A percentile compares a stretch with the other conserved stretches of the same genome.
Evolutionary conservation across 2,797 vertebrate species (phyloP).

Genomic region (Myiotriccus ornatus): DNA sequence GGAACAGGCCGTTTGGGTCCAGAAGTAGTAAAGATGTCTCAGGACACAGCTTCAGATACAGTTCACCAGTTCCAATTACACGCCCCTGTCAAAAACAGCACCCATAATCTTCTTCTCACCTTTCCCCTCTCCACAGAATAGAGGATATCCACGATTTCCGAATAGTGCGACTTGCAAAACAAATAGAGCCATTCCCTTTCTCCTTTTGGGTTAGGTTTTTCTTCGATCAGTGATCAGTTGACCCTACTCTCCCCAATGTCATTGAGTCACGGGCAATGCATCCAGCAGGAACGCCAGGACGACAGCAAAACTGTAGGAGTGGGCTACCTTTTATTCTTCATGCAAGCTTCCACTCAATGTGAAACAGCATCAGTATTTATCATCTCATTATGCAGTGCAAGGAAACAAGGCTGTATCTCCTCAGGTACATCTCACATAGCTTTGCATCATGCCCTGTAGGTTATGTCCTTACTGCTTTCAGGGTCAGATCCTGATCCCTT

Average conservation of each 20-base stretch:
- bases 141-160: background rate
- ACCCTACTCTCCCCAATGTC: accelerated
- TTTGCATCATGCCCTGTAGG: background rate
- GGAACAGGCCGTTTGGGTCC: background rate
- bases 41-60: background rate
- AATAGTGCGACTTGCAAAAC: background rate
- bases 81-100: background rate
- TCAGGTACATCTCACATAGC: accelerated
- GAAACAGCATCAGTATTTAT: background rate
- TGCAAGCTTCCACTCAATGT: background rate
- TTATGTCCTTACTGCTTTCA: background rate
- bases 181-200: background rate
- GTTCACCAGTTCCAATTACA: background rate
- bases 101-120: accelerated
- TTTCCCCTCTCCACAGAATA: background rate
- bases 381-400: background rate
- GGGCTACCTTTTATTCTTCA: background rate
- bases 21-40: background rate
- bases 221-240: background rate
- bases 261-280: background rate
- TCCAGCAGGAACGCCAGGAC: background rate
- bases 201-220: background rate
- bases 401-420: background rate
- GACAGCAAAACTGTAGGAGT: background rate
- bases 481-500: background rate